Conservation (phyloP, 2,888 invertebrate genomes). For the Luperina nickerlii region DNA sequence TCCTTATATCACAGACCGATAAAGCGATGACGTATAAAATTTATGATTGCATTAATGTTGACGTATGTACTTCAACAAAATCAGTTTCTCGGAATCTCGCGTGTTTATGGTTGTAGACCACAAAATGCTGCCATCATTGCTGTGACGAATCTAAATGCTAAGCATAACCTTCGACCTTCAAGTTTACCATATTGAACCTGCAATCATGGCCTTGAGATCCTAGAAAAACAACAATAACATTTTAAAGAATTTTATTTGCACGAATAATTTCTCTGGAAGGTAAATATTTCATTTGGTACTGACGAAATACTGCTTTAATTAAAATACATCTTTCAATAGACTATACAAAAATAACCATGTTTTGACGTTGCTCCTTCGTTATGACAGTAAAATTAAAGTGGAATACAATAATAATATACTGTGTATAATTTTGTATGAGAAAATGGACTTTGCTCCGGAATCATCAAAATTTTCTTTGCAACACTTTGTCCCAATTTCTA, state of each 20-base stretch:
- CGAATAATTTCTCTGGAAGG: conserved; percentile 68
- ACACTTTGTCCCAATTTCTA: conserved; percentile 93
- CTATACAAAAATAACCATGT: conserved; percentile 86
- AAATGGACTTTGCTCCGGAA: conserved; percentile 77
- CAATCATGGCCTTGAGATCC: neutral
- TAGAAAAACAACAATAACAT: conserved; percentile 35
- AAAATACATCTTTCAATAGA: conserved; percentile 84
- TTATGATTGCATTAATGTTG: conserved; percentile 45
- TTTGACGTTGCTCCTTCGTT: conserved; percentile 70
- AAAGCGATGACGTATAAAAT: conserved; percentile 41
- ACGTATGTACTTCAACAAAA: conserved; percentile 49
- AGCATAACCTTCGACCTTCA: conserved; percentile 64
- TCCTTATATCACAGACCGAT: conserved; percentile 1
- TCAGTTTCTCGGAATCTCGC: conserved; percentile 64
- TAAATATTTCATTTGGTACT: conserved; percentile 72
- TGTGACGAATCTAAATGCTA: conserved; percentile 65
- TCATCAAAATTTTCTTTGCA: conserved; percentile 91
- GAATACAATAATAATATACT: conserved; percentile 76
- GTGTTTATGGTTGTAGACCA: conserved; percentile 60
- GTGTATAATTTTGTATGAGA: conserved; percentile 70
- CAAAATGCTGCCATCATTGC: conserved; percentile 53
- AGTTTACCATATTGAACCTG: neutral
- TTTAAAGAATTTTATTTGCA: conserved; percentile 72
- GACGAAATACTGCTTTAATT: conserved; percentile 71
- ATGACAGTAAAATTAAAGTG: conserved; percentile 77